phyloP scores from a whole-genome alignment of 2,888 invertebrate genomes.

The Drosophila koepferae region DNA sequence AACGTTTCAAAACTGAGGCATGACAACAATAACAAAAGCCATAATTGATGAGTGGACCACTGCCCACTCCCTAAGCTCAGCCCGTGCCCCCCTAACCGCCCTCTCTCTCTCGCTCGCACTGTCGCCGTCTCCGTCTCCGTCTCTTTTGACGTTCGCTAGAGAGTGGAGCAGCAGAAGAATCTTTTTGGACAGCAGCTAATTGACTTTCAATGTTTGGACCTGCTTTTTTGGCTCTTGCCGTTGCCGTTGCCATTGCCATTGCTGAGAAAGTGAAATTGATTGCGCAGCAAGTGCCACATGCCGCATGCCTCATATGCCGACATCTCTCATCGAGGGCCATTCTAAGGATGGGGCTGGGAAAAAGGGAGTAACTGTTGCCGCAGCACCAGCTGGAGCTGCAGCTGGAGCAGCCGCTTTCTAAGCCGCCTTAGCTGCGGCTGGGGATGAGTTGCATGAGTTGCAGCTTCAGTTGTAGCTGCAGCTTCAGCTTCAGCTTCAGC shows the following conservation, averaged over 20 bases:
- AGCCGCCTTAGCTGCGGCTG: slow-evolving; percentile 48
- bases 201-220: slow-evolving; percentile 73
- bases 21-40: slow-evolving; percentile 49
- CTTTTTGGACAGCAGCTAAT: slow-evolving; percentile 68
- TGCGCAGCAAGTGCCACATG: slow-evolving; percentile 48
- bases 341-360: slow-evolving; percentile 33
- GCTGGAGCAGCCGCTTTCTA: slow-evolving; percentile 61
- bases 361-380: not conserved
- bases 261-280: slow-evolving; percentile 78
- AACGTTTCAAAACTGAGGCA: slow-evolving; percentile 24
- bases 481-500: slow-evolving; percentile 49
- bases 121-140: not conserved
- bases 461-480: slow-evolving; percentile 56
- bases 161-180: slow-evolving; percentile 56
- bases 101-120: not conserved
- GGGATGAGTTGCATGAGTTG: slow-evolving; percentile 67
- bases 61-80: not conserved
- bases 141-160: slow-evolving; percentile 2
- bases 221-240: slow-evolving; percentile 16
- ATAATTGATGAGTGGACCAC: slow-evolving; percentile 39
- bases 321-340: slow-evolving; percentile 26
- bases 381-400: not conserved
- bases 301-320: slow-evolving; percentile 13
- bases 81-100: not conserved
- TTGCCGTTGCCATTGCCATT: not conserved